Percentiles rank a stretch among this genome's conserved stretches.
Conservation (phyloP, 2,113 vertebrate genomes). For the Furnarius figulus region DNA sequence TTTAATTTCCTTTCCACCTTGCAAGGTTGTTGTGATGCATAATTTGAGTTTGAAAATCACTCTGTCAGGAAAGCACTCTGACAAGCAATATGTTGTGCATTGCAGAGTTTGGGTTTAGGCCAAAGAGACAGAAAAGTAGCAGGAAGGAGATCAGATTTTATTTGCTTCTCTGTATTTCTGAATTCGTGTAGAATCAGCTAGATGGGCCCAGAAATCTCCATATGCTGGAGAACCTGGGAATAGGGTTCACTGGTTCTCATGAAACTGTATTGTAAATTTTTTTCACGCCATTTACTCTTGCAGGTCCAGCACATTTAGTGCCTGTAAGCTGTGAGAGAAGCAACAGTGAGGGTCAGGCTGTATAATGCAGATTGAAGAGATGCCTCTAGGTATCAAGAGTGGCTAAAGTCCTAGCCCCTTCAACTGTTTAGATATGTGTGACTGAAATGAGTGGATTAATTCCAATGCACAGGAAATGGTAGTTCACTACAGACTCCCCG, state of each 20-base stretch:
- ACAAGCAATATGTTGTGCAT: background rate
- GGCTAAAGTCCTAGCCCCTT: background rate
- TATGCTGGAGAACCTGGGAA: background rate
- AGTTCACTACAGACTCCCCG: background rate
- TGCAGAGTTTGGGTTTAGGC: background rate
- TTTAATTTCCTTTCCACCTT: background rate
- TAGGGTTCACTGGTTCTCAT: background rate
- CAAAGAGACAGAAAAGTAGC: background rate
- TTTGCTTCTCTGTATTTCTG: background rate
- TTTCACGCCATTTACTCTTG: background rate
- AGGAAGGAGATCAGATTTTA: background rate
- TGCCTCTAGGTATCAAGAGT: background rate
- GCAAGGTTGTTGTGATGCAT: background rate
- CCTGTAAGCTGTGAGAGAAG: background rate
- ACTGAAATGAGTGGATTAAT: background rate
- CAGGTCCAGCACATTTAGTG: background rate
- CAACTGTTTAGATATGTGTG: background rate
- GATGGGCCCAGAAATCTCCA: background rate
- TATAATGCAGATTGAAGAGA: background rate
- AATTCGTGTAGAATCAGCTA: background rate
- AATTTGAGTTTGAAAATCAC: slow-evolving; percentile 5
- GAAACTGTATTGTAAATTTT: background rate
- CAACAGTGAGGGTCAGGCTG: background rate
- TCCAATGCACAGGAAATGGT: background rate
- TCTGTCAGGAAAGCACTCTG: background rate